These are phyloP conservation scores for Struthidea cinerea DNA, from an alignment of 2,113 vertebrate species.

Conservation along the genomic window DNA sequence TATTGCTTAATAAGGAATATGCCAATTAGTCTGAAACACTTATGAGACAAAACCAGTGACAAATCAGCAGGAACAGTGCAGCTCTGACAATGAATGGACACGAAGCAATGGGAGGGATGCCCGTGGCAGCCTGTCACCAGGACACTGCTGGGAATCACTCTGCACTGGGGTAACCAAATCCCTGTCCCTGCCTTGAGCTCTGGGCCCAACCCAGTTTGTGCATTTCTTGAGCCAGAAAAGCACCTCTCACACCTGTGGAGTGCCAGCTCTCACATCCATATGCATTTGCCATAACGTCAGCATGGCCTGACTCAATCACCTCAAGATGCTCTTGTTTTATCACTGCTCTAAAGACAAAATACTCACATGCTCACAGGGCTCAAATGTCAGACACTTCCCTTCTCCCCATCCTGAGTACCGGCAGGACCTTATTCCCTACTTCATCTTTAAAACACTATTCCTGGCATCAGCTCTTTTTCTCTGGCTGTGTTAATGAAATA, in stretches of 20 bases:
- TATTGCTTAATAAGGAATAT: background rate
- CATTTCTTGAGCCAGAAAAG: background rate
- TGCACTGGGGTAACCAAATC: background rate
- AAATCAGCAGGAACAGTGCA: background rate
- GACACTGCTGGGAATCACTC: background rate
- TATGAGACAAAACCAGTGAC: background rate
- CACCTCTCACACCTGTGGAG: background rate
- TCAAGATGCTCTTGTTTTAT: background rate
- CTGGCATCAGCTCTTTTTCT: background rate
- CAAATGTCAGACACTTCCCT: background rate
- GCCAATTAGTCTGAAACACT: background rate
- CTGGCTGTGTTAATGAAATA: background rate
- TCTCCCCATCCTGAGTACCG: rapidly evolving
- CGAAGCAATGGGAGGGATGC: rapidly evolving
- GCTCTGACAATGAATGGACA: background rate
- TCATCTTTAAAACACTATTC: background rate
- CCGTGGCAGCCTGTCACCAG: background rate
- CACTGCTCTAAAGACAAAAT: background rate
- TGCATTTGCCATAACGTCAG: background rate
- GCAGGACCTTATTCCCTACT: background rate
- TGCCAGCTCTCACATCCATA: background rate
- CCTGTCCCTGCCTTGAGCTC: background rate
- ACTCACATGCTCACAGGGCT: background rate
- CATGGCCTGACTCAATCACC: background rate
- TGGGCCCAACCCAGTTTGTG: background rate